Percentiles rank a stretch among this genome's conserved stretches.
Conservation (phyloP, 2,113 vertebrate genomes). For the Cololabis saira region DNA sequence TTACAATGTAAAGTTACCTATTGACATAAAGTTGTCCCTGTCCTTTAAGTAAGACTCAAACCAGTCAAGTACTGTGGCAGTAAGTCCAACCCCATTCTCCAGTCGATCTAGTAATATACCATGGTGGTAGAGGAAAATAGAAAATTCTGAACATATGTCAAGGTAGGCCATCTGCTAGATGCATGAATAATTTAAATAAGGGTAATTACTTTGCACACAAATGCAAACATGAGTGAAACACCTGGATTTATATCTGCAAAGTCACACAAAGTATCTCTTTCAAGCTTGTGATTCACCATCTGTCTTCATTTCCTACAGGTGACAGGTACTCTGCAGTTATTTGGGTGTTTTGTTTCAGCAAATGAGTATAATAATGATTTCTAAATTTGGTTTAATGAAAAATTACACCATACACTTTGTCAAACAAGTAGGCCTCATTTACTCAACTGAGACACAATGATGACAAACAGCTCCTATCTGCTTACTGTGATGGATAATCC, state of each 20-base stretch:
- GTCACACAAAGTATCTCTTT: conserved; percentile 39
- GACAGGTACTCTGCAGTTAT: neutral
- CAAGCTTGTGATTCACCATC: conserved; percentile 33
- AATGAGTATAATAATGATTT: neutral
- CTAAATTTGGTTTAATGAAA: conserved; percentile 8
- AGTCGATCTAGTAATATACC: too few species aligned
- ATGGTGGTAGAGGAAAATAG: too few species aligned
- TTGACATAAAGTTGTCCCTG: too few species aligned
- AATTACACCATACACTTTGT: neutral
- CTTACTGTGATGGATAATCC: conserved; percentile 49
- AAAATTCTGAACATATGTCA: neutral
- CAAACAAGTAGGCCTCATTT: conserved; percentile 1
- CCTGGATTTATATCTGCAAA: conserved; percentile 38
- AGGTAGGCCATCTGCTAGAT: conserved; percentile 44
- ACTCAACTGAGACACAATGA: conserved; percentile 18
- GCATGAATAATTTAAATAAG: conserved; percentile 62
- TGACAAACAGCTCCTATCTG: conserved; percentile 17
- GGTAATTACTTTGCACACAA: conserved; percentile 52
- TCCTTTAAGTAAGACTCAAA: too few species aligned
- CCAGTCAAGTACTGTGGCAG: too few species aligned
- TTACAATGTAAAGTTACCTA: too few species aligned
- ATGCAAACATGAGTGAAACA: conserved; percentile 39
- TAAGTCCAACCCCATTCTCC: too few species aligned
- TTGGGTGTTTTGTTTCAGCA: neutral
- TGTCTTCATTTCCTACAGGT: conserved; percentile 9